Evolutionary conservation across 2,113 vertebrate genomes (phyloP).

Genomic region (Mus pahari): DNA sequence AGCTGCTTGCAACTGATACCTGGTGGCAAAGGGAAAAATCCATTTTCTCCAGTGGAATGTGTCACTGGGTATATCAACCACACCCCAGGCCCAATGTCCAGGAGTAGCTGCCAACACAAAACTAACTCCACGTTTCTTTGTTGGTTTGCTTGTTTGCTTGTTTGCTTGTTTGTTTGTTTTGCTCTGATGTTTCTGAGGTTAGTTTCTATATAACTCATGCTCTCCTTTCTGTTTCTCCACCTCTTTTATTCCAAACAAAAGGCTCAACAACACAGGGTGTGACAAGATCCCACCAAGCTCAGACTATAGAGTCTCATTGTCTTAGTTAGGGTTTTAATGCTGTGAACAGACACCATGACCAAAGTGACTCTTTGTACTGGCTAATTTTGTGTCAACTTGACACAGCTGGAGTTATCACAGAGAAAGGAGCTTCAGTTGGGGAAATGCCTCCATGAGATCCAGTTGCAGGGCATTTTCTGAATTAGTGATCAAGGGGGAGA

Average conservation of each 20-base stretch:
- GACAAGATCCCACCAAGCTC: slow-evolving; percentile 48
- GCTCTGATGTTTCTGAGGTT: background rate
- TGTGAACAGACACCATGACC: too few relatives aligned
- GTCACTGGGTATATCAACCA: background rate
- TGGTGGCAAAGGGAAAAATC: background rate
- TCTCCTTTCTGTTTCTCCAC: slow-evolving; percentile 14
- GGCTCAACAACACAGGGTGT: slow-evolving; percentile 50
- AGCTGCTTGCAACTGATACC: background rate
- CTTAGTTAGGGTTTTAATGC: too few relatives aligned
- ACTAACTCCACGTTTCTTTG: background rate
- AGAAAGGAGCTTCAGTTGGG: too few relatives aligned
- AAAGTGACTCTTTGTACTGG: too few relatives aligned
- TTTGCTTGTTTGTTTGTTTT: background rate
- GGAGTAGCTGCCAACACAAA: background rate
- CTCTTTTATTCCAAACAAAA: slow-evolving; percentile 27
- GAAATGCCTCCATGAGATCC: too few relatives aligned
- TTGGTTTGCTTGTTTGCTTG: background rate
- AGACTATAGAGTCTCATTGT: background rate
- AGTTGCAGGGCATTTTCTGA: too few relatives aligned
- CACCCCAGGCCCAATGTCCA: background rate
- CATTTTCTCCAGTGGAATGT: background rate
- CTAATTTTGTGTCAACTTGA: too few relatives aligned
- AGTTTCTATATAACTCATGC: background rate
- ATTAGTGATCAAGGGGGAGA: too few relatives aligned
- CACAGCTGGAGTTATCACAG: too few relatives aligned